Evolutionary conservation across 2,797 vertebrate genomes (phyloP).

Genomic region (Pangasius larnaudii): DNA sequence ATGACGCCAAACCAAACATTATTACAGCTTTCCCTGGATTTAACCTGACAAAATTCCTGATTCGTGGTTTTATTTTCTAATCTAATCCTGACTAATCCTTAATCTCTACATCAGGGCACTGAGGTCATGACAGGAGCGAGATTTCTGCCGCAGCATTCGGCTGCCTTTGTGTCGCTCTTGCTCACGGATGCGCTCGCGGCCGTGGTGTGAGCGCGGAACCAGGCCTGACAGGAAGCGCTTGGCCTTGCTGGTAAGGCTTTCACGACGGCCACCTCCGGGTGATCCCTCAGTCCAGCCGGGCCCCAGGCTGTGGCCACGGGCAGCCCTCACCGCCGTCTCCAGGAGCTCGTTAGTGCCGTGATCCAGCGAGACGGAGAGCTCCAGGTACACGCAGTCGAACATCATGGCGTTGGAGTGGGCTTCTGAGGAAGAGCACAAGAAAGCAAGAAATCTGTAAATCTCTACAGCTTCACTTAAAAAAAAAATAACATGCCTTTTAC

Average conservation of each 20-base stretch:
- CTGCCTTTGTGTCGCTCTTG: slow-evolving; percentile 75
- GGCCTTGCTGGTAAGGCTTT: slow-evolving; percentile 88
- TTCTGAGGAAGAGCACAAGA: slow-evolving; percentile 65
- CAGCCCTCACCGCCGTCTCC: slow-evolving; percentile 84
- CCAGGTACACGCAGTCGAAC: slow-evolving; percentile 87
- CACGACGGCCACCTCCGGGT: slow-evolving; percentile 75
- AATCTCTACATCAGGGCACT: slow-evolving; percentile 78
- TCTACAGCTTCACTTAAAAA: neutral
- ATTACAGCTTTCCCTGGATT: neutral
- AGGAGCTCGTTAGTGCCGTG: slow-evolving; percentile 88
- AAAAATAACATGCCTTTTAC: neutral
- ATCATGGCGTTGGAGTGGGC: slow-evolving; percentile 85
- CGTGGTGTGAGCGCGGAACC: slow-evolving; percentile 80
- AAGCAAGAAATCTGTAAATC: neutral
- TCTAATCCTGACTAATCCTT: slow-evolving; percentile 41
- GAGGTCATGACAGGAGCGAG: slow-evolving; percentile 92
- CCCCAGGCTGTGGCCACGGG: slow-evolving; percentile 79
- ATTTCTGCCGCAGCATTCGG: slow-evolving; percentile 89
- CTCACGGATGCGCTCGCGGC: slow-evolving; percentile 73
- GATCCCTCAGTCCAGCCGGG: slow-evolving; percentile 71
- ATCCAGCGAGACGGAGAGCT: slow-evolving; percentile 89
- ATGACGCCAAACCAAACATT: neutral
- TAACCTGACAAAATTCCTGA: neutral
- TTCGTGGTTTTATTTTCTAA: slow-evolving; percentile 8
- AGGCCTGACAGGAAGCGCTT: slow-evolving; percentile 88